These are phyloP conservation scores for Pangasius sanitwongsei DNA, from an alignment of 2,797 vertebrate species.

Conservation along the genomic window DNA sequence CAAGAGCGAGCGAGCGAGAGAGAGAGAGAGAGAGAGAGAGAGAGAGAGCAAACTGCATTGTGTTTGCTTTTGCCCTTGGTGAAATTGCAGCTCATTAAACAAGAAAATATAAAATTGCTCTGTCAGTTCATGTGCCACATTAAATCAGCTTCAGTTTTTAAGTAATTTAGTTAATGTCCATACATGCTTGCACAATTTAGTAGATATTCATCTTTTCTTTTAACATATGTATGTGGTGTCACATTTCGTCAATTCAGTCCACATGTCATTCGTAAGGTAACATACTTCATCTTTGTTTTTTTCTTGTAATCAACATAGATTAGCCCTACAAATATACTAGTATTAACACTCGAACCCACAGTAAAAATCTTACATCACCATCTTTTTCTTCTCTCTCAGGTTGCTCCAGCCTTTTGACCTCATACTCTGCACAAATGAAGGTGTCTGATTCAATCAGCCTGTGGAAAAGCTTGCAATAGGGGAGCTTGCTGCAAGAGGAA, in stretches of 20 bases:
- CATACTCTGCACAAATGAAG: slow-evolving; percentile 52
- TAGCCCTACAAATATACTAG: background rate
- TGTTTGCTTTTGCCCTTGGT: slow-evolving; percentile 42
- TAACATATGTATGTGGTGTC: slow-evolving; percentile 28
- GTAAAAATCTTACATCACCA: slow-evolving; percentile 44
- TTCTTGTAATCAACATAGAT: slow-evolving; percentile 11
- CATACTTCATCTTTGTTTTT: background rate
- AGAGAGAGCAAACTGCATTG: slow-evolving; percentile 31
- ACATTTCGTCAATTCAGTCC: background rate
- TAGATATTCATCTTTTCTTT: slow-evolving; percentile 23
- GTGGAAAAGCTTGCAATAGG: slow-evolving; percentile 35
- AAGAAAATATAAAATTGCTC: slow-evolving; percentile 25
- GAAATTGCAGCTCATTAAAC: slow-evolving; percentile 48
- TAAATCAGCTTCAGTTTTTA: slow-evolving; percentile 16
- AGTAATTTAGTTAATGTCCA: slow-evolving; percentile 38
- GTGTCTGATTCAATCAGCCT: slow-evolving; percentile 55
- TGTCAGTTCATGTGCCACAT: slow-evolving; percentile 41
- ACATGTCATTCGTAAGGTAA: background rate
- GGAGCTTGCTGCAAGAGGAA: background rate
- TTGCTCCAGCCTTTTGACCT: slow-evolving; percentile 54
- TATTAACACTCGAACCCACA: slow-evolving; percentile 24
- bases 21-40: slow-evolving; percentile 14
- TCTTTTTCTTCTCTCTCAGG: slow-evolving; percentile 35
- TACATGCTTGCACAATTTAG: slow-evolving; percentile 19
- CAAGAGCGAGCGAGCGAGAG: slow-evolving; percentile 23